These are phyloP conservation scores for Diuraphis noxia DNA, from an alignment of 1,140 invertebrate genomes.

Conservation along the genomic window DNA sequence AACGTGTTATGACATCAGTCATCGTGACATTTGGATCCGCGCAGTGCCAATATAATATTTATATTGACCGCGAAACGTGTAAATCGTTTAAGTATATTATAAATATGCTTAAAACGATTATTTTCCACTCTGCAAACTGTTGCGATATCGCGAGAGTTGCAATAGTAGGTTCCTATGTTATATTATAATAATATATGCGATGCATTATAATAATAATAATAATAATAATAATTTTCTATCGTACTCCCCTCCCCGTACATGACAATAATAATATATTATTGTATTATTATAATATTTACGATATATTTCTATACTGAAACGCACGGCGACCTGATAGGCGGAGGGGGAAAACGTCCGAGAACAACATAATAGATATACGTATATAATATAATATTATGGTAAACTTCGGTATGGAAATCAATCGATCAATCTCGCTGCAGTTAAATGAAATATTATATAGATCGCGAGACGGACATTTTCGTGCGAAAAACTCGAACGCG, in stretches of 20 bases:
- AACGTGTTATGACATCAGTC: background rate
- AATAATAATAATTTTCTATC: no score
- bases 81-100: background rate
- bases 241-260: no score
- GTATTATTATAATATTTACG: background rate
- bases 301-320: background rate
- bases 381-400: background rate
- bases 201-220: background rate
- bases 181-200: no score
- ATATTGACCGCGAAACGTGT: background rate
- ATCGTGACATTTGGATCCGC: background rate
- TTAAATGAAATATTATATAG: background rate
- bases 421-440: conserved; percentile 8
- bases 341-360: background rate
- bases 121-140: background rate
- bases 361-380: no score
- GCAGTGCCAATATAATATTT: background rate
- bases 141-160: background rate
- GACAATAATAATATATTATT: background rate
- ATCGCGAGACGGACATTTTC: background rate
- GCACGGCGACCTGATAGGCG: background rate
- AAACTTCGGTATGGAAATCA: background rate
- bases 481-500: background rate
- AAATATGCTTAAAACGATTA: background rate
- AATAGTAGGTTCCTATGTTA: no score